These are phyloP conservation scores for Poecilobothrus nobilitatus DNA, from an alignment of 2,888 invertebrate genomes.

Conservation along the genomic window DNA sequence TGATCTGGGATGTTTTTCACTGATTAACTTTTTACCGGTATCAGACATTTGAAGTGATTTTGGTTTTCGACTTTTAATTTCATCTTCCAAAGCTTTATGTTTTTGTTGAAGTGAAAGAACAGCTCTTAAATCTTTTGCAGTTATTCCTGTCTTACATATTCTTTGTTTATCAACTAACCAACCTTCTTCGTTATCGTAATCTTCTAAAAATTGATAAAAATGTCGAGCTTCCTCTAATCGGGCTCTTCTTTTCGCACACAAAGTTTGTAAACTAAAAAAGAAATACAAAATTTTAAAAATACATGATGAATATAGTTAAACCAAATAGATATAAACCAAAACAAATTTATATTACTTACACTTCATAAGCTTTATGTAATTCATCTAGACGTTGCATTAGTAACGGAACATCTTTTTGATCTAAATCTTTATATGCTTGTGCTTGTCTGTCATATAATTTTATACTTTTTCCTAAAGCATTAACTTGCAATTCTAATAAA, in stretches of 20 bases:
- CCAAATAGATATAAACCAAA: neutral
- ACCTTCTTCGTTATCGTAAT: constrained; percentile 94
- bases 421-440: constrained; percentile 49
- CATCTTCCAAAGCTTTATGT: constrained; percentile 82
- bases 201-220: constrained; percentile 91
- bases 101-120: constrained; percentile 85
- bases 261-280: constrained; percentile 29
- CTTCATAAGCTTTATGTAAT: constrained; percentile 68
- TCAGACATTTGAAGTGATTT: constrained; percentile 62
- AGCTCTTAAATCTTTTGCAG: constrained; percentile 86
- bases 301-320: too few species aligned
- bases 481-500: constrained; percentile 83
- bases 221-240: constrained; percentile 86
- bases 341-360: constrained; percentile 47
- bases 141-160: constrained; percentile 85
- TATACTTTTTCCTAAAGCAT: constrained; percentile 78
- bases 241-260: constrained; percentile 57
- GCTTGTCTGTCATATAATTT: constrained; percentile 65
- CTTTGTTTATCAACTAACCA: constrained; percentile 94
- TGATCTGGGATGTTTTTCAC: constrained; percentile 72
- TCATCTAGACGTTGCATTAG: constrained; percentile 65
- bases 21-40: constrained; percentile 62
- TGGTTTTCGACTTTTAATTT: constrained; percentile 63
- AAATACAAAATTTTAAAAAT: neutral
- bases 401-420: constrained; percentile 49